Conservation (phyloP, 1,140 invertebrate species). For the Euura lappo region DNA sequence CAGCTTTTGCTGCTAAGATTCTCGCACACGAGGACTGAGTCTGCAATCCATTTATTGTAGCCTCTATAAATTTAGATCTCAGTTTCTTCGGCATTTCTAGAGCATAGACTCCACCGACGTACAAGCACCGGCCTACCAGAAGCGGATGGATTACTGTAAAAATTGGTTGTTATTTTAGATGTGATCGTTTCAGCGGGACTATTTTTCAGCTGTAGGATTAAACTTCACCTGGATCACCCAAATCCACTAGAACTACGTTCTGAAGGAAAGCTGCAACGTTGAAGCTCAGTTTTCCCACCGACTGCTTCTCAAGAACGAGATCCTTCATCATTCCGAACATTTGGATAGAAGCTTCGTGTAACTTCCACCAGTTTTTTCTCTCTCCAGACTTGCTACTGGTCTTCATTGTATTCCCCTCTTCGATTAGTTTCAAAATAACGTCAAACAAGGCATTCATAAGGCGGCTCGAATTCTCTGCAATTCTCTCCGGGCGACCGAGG, state of each 20-base stretch:
- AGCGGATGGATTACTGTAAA: conserved; percentile 64
- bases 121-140: conserved; percentile 75
- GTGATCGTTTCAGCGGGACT: too few relatives aligned
- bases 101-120: conserved; percentile 73
- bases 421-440: conserved; percentile 71
- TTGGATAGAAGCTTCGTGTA: conserved; percentile 77
- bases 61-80: conserved; percentile 67
- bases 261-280: conserved; percentile 73
- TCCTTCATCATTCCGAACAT: conserved; percentile 67
- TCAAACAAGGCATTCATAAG: conserved; percentile 64
- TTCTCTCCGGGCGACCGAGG: conserved; percentile 68
- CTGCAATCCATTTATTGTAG: conserved; percentile 67
- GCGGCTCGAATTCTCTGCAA: conserved; percentile 43
- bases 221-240: conserved; percentile 54
- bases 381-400: conserved; percentile 48
- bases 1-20: conserved; percentile 55
- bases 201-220: too few relatives aligned
- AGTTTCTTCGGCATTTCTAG: conserved; percentile 65
- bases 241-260: conserved; percentile 61
- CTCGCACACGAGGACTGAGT: conserved; percentile 59
- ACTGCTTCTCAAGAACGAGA: conserved; percentile 65
- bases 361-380: conserved; percentile 71
- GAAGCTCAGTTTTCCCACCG: conserved; percentile 65
- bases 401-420: conserved; percentile 56
- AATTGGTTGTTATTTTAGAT: too few relatives aligned